Evolutionary conservation across 2,888 invertebrate species (phyloP), one percentile per base, ranked within the genome.

Genomic region (Xylocampa areola): DNA sequence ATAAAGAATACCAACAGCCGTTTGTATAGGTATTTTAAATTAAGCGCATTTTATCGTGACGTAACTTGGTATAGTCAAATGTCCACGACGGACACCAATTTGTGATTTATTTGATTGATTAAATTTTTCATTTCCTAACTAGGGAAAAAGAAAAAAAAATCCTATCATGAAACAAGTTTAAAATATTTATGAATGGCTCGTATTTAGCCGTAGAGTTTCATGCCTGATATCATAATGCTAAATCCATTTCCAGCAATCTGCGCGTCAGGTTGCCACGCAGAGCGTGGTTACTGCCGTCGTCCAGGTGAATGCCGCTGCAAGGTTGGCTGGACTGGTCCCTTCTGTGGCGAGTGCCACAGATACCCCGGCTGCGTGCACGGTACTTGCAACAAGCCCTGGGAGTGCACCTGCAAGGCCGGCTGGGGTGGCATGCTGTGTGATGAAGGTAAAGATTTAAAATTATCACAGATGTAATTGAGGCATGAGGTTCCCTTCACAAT

Each of bases 371-470:
- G 98, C 84, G 95, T 95, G 51, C 96, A 98, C 82, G 98, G 98
- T 14, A 94, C 95, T 48, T 98, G 98, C 87, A 95, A 94, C 52
- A 94, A 96, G 45, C 98, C 98, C 1, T 98, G 98, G 98, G 97
- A 98, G 86, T 98, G 98, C 88, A 95, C 96, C 81, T 98, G 98
- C 87, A 94, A 96, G 73, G 94, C 96, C 1, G 98, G 98, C 44
- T 98, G 97, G 97, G 97, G 98, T 40, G 98, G 98, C 69, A 96
- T 98, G 95, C 95, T 98, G 13, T 98, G 98, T 86, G 97, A 98
- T 86, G 97, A 98, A 96, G 96, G 98, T 97, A 23, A 58, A 16
- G n/a, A 0, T 6, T 2, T 11, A 25, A 1, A 25, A 2, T 25
- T 7, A 25, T 8, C 8, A 25, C 2, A 21, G 21, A 21, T 5